Percentiles rank a stretch among this genome's conserved stretches.
phyloP scores from a whole-genome alignment of 2,113 vertebrate species.

The Psophia crepitans region DNA sequence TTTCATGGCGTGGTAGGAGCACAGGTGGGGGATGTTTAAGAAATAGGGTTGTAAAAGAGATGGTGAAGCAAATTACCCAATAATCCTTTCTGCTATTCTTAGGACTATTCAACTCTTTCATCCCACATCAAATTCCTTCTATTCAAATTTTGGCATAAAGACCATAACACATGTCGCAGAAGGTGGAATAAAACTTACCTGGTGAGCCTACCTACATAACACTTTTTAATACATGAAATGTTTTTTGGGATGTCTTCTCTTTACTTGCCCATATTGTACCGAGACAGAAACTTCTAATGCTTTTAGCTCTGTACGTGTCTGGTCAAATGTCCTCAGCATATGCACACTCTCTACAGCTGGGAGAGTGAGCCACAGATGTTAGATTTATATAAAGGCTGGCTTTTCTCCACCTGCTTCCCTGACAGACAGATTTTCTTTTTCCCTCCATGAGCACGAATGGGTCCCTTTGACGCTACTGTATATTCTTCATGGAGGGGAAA shows the following conservation, averaged over 20 bases:
- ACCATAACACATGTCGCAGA: not conserved
- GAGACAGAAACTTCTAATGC: not conserved
- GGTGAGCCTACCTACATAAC: not conserved
- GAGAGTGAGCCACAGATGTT: not conserved
- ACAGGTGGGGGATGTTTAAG: not conserved
- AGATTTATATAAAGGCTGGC: not conserved
- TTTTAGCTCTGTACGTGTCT: not conserved
- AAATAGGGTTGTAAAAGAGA: not conserved
- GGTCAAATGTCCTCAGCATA: constrained; percentile 6
- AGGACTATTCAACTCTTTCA: not conserved
- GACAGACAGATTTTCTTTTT: not conserved
- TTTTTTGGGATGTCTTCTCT: not conserved
- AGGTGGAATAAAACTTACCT: not conserved
- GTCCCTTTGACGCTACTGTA: not conserved
- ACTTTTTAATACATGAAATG: not conserved
- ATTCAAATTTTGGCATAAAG: constrained; percentile 25
- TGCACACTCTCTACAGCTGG: not conserved
- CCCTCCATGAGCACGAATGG: not conserved
- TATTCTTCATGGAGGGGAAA: not conserved
- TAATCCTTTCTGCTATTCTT: constrained; percentile 12
- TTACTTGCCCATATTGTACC: not conserved
- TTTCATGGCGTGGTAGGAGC: not conserved
- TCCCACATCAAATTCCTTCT: not conserved
- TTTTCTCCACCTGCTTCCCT: not conserved
- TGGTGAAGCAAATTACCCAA: not conserved